Base-by-base conservation (phyloP, 2,888 invertebrate species). In the Phymatocera aterrima region DNA sequence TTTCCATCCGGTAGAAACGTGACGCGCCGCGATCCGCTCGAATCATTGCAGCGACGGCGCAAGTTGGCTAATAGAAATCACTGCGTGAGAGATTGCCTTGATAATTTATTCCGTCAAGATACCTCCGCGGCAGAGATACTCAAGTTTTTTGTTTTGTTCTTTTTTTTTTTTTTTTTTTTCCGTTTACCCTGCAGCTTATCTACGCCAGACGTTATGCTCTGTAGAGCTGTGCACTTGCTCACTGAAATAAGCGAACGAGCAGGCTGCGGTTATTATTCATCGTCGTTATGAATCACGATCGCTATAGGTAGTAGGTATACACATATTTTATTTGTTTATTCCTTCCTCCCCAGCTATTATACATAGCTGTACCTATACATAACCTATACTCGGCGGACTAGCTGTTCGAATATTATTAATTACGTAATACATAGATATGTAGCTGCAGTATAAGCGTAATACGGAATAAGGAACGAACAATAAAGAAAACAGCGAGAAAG, bases 81-180 rank as follows among this genome's bases (percentile, higher is more conserved):
- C 46, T 46, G 28, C 28, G 31, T 68, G 43, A 46, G n/a, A 46
- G 43, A 68, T 68, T 68, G 68, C 40, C n/a, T 68, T 43, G 21
- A 68, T 68, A 68, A 68, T 68, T 68, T 68, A 43, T 43, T 68
- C 68, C n/a, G 68, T 68, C 68, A 46, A 68, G 68, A 68, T 68
- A 46, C 24, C 24, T 18, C 18, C 37, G 12, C 12, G 43, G 43
- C 54, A 54, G 18, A 15, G n/a, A 18, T 15, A 8, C 54, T n/a
- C n/a, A n/a, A n/a, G n/a, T n/a, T n/a, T n/a, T n/a, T n/a, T n/a
- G n/a, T n/a, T n/a, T n/a, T n/a, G n/a, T n/a, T n/a, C n/a, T n/a
- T n/a, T n/a, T n/a, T n/a, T n/a, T n/a, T n/a, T n/a, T n/a, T n/a
- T n/a, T n/a, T n/a, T n/a, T n/a, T 64, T 64, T 64, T 18, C 34